These are phyloP conservation scores for Mesorhabditis spiculigera DNA, from an alignment of 2,888 invertebrate genomes.

Conservation along the genomic window DNA sequence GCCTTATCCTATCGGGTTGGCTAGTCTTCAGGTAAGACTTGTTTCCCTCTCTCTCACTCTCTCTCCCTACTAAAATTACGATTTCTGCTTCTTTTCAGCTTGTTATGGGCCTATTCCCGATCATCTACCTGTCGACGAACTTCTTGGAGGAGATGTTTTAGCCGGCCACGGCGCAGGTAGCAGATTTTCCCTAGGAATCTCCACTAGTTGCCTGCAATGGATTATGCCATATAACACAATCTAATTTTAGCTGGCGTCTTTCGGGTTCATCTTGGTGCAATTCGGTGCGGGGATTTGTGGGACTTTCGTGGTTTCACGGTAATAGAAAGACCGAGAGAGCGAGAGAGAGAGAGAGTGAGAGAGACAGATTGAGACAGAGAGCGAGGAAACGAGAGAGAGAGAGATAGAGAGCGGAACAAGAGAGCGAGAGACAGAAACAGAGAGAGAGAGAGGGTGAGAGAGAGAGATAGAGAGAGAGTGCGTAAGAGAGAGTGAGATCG, in stretches of 20 bases:
- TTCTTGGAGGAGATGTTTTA: not conserved
- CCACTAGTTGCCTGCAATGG: not conserved
- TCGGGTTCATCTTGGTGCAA: not conserved
- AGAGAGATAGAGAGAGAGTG: no score
- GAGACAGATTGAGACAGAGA: no score
- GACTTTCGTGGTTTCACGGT: not conserved
- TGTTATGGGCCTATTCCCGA: slow-evolving; percentile 3
- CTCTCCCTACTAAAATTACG: not conserved
- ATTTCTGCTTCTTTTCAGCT: not conserved
- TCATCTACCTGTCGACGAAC: slow-evolving; percentile 1
- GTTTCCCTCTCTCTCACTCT: no score
- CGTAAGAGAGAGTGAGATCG: no score
- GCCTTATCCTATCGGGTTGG: not conserved
- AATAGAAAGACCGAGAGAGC: not conserved
- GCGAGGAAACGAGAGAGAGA: no score
- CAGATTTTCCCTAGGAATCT: not conserved
- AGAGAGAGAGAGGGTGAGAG: no score
- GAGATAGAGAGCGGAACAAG: no score
- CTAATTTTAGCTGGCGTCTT: not conserved
- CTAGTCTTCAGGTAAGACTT: not conserved
- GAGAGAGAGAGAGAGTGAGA: no score
- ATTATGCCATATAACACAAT: not conserved
- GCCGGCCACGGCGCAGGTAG: not conserved
- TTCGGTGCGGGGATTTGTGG: not conserved
- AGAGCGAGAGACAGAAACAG: no score